Conservation (phyloP, 2,797 vertebrate genomes). For the Gadopsis marmoratus region DNA sequence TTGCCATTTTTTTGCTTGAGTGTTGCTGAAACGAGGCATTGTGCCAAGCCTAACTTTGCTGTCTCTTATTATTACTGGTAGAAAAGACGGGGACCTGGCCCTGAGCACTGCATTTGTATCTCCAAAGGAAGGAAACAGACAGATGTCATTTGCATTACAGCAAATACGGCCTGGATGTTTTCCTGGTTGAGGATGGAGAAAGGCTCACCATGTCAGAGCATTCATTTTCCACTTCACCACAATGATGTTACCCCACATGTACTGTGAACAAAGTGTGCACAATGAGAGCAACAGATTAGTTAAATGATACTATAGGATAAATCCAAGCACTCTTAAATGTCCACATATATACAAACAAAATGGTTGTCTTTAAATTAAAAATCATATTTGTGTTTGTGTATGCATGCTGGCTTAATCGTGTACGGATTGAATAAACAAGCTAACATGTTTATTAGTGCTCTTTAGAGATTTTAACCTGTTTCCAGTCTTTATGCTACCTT, state of each 20-base stretch:
- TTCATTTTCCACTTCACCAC: slow-evolving; percentile 40
- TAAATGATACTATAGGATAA: neutral
- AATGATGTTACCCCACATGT: slow-evolving; percentile 12
- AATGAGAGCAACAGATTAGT: neutral
- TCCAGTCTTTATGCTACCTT: neutral
- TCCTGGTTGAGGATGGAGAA: slow-evolving; percentile 37
- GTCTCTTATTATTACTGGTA: slow-evolving; percentile 75
- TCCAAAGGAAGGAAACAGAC: slow-evolving; percentile 71
- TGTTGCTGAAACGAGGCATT: slow-evolving; percentile 39
- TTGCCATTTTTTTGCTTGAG: slow-evolving; percentile 35
- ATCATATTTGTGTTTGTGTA: neutral
- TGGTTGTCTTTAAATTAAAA: neutral
- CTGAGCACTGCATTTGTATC: slow-evolving; percentile 64
- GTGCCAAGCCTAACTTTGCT: slow-evolving; percentile 64
- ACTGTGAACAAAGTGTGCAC: slow-evolving; percentile 10
- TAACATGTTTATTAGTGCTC: neutral
- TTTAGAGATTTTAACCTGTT: neutral
- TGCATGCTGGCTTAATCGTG: no score
- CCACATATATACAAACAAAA: neutral
- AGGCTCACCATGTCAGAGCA: slow-evolving; percentile 38
- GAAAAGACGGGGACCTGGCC: slow-evolving; percentile 60
- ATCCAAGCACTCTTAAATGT: neutral
- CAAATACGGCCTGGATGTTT: slow-evolving; percentile 61
- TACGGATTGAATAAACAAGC: neutral
- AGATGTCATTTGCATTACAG: slow-evolving; percentile 78